Evolutionary conservation across 37 sponge, comb jelly and placozoan genomes (phyloP).

Genomic region (Corticium candelabrum): DNA sequence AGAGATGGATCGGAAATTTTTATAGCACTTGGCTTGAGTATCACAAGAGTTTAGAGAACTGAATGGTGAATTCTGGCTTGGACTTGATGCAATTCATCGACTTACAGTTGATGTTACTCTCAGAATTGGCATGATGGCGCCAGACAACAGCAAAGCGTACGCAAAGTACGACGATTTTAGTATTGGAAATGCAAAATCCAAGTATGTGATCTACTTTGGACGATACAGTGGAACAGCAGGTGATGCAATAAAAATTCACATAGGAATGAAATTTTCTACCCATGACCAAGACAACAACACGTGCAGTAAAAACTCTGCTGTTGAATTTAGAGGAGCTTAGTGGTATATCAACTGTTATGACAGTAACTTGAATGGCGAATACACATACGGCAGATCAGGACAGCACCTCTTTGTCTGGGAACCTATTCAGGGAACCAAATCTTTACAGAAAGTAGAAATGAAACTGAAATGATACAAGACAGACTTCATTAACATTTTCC

Average conservation of each 20-base stretch:
- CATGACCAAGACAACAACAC: not conserved
- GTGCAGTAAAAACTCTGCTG: not conserved
- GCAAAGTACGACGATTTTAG: not conserved
- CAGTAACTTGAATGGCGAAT: not conserved
- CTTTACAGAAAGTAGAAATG: too few species aligned
- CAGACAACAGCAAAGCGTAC: not conserved
- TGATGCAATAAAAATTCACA: not conserved
- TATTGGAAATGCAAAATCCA: not conserved
- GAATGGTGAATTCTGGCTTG: not conserved
- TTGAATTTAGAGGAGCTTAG: not conserved
- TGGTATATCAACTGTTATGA: not conserved
- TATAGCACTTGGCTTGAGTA: too few species aligned
- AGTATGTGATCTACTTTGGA: not conserved
- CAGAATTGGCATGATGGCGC: not conserved
- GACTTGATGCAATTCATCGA: not conserved
- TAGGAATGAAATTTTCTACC: not conserved
- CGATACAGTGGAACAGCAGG: slow-evolving; percentile 1
- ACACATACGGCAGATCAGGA: too few species aligned
- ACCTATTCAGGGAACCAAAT: too few species aligned
- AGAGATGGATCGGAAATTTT: not conserved
- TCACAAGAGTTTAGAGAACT: not conserved
- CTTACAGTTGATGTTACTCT: too few species aligned
- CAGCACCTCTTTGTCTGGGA: too few species aligned
- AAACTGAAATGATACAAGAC: too few species aligned
- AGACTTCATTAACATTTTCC: too few species aligned